Conservation (phyloP, 2,888 invertebrate genomes). For the Cephus nigrinus region DNA sequence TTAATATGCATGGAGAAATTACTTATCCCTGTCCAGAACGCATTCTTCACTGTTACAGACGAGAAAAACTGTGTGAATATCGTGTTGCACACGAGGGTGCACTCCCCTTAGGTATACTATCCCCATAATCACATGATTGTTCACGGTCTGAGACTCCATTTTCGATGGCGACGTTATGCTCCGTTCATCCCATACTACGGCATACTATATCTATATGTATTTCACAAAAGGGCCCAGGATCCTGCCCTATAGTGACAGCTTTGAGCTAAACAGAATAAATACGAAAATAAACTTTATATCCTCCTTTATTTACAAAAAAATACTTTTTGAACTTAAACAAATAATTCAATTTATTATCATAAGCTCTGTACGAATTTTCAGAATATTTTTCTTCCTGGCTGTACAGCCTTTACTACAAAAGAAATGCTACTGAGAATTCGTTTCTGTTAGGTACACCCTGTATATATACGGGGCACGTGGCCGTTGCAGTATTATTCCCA, state of each 20-base stretch:
- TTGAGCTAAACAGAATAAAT: background rate
- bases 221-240: background rate
- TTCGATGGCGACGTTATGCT: constrained; percentile 18
- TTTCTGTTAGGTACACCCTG: constrained; percentile 32
- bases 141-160: constrained; percentile 31
- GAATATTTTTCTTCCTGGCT: background rate
- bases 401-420: background rate
- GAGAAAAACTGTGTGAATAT: constrained; percentile 20
- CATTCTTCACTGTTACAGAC: background rate
- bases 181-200: background rate
- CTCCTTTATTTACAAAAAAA: no score
- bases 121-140: constrained; percentile 34
- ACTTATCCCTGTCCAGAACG: constrained; percentile 33
- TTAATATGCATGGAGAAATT: constrained; percentile 34
- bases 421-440: background rate
- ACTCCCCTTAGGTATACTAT: constrained; percentile 20
- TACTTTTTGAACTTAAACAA: background rate
- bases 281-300: no score
- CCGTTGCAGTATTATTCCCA: constrained; percentile 52
- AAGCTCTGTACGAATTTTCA: background rate
- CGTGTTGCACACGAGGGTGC: constrained; percentile 21
- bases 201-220: background rate
- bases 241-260: background rate
- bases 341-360: background rate
- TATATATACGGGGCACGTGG: constrained; percentile 50